Conservation (phyloP, 2,113 vertebrate genomes). For the Choloepus hoffmanni region DNA sequence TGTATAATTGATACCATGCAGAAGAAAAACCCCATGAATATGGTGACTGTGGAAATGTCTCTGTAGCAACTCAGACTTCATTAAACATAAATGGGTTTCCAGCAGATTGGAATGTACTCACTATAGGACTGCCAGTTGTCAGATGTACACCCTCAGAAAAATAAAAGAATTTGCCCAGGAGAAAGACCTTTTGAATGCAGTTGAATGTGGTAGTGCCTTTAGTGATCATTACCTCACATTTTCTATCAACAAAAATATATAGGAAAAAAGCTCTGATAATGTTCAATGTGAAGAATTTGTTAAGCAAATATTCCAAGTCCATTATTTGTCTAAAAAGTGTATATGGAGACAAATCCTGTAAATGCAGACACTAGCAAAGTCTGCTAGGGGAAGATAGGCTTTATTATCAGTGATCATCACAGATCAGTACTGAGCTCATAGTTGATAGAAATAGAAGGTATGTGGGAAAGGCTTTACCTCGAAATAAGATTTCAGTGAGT, state of each 20-base stretch:
- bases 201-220: slow-evolving; percentile 59
- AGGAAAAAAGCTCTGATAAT: slow-evolving; percentile 49
- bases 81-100: not conserved
- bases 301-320: not conserved
- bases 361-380: not conserved
- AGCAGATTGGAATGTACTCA: not conserved
- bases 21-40: not conserved
- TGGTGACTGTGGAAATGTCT: not conserved
- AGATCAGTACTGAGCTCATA: not conserved
- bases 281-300: not conserved
- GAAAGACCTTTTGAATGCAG: slow-evolving; percentile 35
- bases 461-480: slow-evolving; percentile 39
- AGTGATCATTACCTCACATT: slow-evolving; percentile 46
- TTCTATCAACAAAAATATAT: slow-evolving; percentile 58
- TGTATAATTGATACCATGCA: not conserved
- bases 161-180: not conserved
- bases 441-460: slow-evolving; percentile 35
- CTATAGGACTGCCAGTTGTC: not conserved
- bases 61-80: not conserved
- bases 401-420: not conserved
- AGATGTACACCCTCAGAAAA: not conserved
- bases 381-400: not conserved
- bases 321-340: slow-evolving; percentile 23
- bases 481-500: slow-evolving; percentile 40
- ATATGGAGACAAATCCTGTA: not conserved